Percentiles rank a stretch among this genome's conserved stretches.
These are phyloP conservation scores for Mythimna vitellina DNA, from an alignment of 2,888 invertebrate genomes.

Conservation along the genomic window DNA sequence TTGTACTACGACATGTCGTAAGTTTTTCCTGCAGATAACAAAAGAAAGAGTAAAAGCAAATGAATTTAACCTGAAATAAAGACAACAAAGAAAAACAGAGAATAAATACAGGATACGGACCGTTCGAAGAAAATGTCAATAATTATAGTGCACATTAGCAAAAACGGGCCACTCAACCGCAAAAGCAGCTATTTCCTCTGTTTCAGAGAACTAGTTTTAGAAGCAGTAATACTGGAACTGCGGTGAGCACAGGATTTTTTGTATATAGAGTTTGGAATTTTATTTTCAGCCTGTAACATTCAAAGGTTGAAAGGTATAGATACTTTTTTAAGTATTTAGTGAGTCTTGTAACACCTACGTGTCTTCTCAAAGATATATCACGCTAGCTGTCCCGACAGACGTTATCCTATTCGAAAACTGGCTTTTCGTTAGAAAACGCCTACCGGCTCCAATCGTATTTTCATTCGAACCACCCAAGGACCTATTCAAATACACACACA, in stretches of 20 bases:
- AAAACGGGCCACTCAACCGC: constrained; percentile 52
- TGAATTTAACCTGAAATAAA: constrained; percentile 36
- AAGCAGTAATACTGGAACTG: constrained; percentile 13
- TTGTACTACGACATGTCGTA: constrained; percentile 40
- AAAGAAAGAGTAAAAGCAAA: constrained; percentile 40
- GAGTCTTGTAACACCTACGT: no score
- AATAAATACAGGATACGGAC: constrained; percentile 14
- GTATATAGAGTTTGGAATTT: no score
- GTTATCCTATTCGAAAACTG: no score
- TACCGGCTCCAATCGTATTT: no score
- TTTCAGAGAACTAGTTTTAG: constrained; percentile 37
- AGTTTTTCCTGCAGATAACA: constrained; percentile 35
- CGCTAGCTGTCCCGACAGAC: no score
- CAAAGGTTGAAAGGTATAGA: no score
- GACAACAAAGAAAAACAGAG: constrained; percentile 23
- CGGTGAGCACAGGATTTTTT: constrained; percentile 35
- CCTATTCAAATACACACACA: no score
- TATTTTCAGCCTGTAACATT: no score
- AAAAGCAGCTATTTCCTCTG: constrained; percentile 47
- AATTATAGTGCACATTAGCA: constrained; percentile 63
- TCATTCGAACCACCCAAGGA: no score
- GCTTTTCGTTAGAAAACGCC: no score
- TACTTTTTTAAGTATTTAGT: no score
- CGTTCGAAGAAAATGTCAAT: constrained; percentile 52
- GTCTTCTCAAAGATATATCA: no score